Percentiles rank a stretch among this genome's conserved stretches.
phyloP scores from a whole-genome alignment of 2,113 vertebrate genomes.

The Phrynocephalus versicolor region DNA sequence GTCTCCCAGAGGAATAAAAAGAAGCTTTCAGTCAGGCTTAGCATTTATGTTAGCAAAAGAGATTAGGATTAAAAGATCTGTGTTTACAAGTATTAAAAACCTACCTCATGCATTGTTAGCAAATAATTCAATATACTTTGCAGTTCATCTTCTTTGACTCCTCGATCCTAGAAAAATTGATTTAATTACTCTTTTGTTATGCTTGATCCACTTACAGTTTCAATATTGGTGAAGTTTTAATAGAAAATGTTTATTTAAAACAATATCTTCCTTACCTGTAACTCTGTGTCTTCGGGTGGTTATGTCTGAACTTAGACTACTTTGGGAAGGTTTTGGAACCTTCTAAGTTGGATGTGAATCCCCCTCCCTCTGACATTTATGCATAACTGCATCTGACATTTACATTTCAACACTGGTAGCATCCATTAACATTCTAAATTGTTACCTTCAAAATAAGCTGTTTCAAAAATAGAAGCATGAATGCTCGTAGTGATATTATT shows the following conservation, averaged over 20 bases:
- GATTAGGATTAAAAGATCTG: neutral
- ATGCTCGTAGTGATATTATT: conserved; percentile 91
- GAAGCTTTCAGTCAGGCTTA: neutral
- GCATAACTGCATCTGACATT: neutral
- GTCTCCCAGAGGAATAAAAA: neutral
- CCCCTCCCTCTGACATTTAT: neutral
- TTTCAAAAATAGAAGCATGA: conserved; percentile 98
- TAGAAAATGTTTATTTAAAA: neutral
- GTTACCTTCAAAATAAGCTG: conserved; percentile 97
- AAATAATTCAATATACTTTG: conserved; percentile 97
- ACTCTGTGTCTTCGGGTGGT: too few species aligned
- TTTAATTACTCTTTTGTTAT: conserved; percentile 32
- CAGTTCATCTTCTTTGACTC: conserved; percentile 97
- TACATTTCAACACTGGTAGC: neutral
- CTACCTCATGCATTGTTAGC: conserved; percentile 98
- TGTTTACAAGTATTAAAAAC: conserved; percentile 41
- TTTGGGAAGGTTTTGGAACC: too few species aligned
- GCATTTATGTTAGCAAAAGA: neutral
- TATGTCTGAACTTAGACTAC: too few species aligned
- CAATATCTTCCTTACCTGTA: neutral
- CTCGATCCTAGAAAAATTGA: conserved; percentile 83
- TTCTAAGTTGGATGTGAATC: too few species aligned
- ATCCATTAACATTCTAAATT: conserved; percentile 9
- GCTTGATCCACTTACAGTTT: neutral
- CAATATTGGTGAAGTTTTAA: neutral